phyloP scores from a whole-genome alignment of 2,797 vertebrate species.

The Sciurus carolinensis region DNA sequence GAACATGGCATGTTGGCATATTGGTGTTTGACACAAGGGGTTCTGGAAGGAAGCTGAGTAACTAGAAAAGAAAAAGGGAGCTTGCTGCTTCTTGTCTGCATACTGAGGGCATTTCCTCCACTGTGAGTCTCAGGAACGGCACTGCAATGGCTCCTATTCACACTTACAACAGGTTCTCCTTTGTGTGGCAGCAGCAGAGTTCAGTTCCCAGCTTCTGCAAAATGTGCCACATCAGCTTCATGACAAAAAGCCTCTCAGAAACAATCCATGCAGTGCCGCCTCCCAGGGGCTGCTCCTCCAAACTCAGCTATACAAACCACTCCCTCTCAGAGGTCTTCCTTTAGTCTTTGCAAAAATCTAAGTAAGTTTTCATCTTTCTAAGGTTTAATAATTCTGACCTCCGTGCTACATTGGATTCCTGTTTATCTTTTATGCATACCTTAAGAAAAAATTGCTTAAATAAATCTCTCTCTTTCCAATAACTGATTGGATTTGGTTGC shows the following conservation, averaged over 20 bases:
- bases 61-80: background rate
- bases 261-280: background rate
- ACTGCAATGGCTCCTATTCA: background rate
- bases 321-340: background rate
- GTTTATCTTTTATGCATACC: background rate
- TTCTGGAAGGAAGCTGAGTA: rapidly evolving
- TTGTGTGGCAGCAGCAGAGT: background rate
- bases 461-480: background rate
- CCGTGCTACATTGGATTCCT: background rate
- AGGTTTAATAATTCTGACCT: background rate
- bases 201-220: background rate
- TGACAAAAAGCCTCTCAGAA: background rate
- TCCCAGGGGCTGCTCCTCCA: background rate
- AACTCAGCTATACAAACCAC: background rate
- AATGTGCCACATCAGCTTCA: background rate
- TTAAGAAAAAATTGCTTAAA: background rate
- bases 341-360: background rate
- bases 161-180: background rate
- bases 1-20: background rate
- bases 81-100: background rate
- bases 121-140: background rate
- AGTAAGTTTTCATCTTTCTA: background rate
- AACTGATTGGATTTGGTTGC: background rate
- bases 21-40: background rate
- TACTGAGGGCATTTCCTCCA: background rate